phyloP scores from a whole-genome alignment of 2,888 invertebrate genomes.

The Osedax frankpressi region DNA sequence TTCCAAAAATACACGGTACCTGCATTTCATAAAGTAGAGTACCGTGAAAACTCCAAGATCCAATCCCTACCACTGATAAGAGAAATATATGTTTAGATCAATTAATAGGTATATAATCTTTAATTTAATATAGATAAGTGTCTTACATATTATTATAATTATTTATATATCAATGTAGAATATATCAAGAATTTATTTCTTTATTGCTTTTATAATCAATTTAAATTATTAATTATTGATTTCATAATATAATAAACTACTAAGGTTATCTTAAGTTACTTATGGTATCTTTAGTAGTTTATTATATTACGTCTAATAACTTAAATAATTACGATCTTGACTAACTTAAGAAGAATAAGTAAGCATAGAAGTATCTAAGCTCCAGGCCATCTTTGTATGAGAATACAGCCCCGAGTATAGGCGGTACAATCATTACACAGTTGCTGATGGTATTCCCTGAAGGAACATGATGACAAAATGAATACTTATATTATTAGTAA shows the following conservation, averaged over 20 bases:
- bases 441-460: constrained; percentile 51
- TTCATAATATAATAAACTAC: not conserved
- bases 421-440: constrained; percentile 48
- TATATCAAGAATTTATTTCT: not conserved
- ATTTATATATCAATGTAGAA: not conserved
- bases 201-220: not conserved
- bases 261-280: too few relatives aligned
- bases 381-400: constrained; percentile 42
- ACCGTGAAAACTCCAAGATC: constrained; percentile 48
- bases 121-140: too few relatives aligned
- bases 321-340: too few relatives aligned
- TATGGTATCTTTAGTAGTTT: too few relatives aligned
- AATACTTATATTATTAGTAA: too few relatives aligned
- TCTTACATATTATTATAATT: not conserved
- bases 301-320: too few relatives aligned
- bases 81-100: too few relatives aligned
- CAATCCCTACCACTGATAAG: constrained; percentile 47
- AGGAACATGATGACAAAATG: too few relatives aligned
- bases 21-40: constrained; percentile 42
- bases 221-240: not conserved
- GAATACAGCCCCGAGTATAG: constrained; percentile 44
- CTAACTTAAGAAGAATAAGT: not conserved
- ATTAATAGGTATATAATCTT: too few relatives aligned
- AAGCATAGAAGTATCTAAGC: constrained; percentile 34
- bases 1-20: too few relatives aligned